Percentiles rank a stretch among this genome's conserved stretches.
Conservation (phyloP, 2,797 vertebrate genomes). For the Mus spretus region DNA sequence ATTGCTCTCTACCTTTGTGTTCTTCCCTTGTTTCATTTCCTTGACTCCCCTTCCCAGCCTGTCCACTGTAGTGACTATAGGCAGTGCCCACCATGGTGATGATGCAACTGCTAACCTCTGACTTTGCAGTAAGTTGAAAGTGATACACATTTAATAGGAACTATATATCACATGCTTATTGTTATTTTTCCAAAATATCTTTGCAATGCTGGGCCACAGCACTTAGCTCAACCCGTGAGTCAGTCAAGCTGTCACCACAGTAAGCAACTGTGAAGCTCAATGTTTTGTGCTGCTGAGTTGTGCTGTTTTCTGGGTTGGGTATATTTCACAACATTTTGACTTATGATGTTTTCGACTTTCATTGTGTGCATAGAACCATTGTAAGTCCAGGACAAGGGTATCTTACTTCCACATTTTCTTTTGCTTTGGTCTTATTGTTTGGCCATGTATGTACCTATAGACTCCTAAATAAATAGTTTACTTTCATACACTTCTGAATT, state of each 20-base stretch:
- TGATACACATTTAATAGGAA: not conserved
- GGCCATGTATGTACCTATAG: not conserved
- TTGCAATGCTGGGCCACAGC: not conserved
- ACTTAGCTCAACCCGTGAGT: not conserved
- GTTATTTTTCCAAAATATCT: not conserved
- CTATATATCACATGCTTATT: not conserved
- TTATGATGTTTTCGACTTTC: not conserved
- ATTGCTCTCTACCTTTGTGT: not conserved
- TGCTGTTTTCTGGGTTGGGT: not conserved
- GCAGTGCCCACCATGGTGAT: not conserved
- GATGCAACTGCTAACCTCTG: not conserved
- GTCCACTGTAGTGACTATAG: not conserved
- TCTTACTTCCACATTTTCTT: not conserved
- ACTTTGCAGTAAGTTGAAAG: not conserved
- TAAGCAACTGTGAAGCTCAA: not conserved
- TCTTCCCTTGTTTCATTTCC: not conserved
- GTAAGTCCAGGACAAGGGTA: not conserved
- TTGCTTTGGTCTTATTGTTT: conserved; percentile 26
- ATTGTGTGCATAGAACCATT: not conserved
- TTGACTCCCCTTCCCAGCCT: not conserved
- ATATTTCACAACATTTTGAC: not conserved
- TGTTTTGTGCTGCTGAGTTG: not conserved
- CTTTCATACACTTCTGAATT: conserved; percentile 32
- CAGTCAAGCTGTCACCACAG: not conserved
- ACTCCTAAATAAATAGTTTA: not conserved